Conservation (phyloP, 2,797 vertebrate species). For the Sebastes jordani region DNA sequence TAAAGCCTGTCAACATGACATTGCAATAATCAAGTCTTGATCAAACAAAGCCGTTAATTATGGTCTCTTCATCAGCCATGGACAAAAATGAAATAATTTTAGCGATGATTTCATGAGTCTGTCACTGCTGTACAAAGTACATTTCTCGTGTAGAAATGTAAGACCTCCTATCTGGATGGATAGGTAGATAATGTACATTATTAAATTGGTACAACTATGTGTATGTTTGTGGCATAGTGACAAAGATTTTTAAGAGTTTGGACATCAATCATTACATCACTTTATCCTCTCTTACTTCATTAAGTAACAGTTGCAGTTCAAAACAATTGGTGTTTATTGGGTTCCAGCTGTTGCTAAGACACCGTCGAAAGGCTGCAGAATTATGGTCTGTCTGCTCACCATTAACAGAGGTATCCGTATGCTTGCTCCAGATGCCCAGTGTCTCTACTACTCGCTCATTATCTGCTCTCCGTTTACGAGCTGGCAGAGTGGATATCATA, state of each 20-base stretch:
- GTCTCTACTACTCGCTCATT: constrained; percentile 62
- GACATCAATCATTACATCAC: constrained; percentile 32
- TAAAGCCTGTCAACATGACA: neutral
- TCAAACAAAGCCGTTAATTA: neutral
- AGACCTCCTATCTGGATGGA: neutral
- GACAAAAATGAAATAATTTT: neutral
- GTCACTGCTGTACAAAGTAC: too few relatives aligned
- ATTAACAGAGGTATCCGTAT: constrained; percentile 67
- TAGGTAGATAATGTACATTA: neutral
- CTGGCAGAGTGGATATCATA: constrained; percentile 54
- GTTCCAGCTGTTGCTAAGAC: constrained; percentile 69
- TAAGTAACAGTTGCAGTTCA: constrained; percentile 44
- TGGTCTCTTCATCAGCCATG: neutral
- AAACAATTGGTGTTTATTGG: constrained; percentile 59
- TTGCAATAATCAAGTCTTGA: neutral
- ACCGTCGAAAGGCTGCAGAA: constrained; percentile 52
- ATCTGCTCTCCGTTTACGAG: constrained; percentile 59
- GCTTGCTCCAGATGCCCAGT: constrained; percentile 70
- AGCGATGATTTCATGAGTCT: too few relatives aligned
- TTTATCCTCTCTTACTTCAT: constrained; percentile 41
- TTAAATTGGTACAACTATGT: neutral
- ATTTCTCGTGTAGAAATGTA: neutral
- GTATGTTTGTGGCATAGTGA: neutral
- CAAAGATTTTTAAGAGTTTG: neutral
- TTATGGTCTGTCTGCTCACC: constrained; percentile 59